Evolutionary conservation across 2,113 vertebrate genomes (phyloP).

Genomic region (Lophura nycthemera): DNA sequence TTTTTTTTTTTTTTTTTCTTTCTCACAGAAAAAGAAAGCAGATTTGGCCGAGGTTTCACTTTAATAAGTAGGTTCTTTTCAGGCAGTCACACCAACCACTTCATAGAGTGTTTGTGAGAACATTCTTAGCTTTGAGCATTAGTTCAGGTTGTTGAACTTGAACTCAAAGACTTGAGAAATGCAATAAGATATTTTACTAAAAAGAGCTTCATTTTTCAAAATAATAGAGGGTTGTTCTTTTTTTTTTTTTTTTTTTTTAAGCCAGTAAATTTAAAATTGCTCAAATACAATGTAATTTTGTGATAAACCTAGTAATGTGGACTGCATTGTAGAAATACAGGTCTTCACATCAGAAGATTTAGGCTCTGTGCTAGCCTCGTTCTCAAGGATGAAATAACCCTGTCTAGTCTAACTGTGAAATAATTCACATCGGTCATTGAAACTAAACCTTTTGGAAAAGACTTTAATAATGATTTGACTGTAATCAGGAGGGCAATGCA

Average conservation of each 20-base stretch:
- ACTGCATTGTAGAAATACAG: background rate
- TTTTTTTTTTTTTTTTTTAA: background rate
- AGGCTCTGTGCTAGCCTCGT: background rate
- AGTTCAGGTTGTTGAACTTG: constrained; percentile 16
- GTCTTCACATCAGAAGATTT: background rate
- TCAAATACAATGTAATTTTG: background rate
- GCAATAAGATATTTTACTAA: constrained; percentile 13
- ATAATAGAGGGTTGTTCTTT: background rate
- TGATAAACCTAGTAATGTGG: background rate
- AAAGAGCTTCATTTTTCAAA: constrained; percentile 15
- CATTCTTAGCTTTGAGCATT: background rate
- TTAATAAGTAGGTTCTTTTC: constrained; percentile 50
- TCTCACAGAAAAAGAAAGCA: background rate
- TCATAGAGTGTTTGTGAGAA: background rate
- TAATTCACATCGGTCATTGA: background rate
- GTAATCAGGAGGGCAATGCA: background rate
- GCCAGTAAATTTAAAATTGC: background rate
- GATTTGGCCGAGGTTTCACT: constrained; percentile 33
- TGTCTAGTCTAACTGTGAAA: background rate
- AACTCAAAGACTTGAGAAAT: background rate
- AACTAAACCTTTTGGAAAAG: background rate
- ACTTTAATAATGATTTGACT: background rate
- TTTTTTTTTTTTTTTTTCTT: background rate
- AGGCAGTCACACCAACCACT: background rate
- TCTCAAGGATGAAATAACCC: background rate